Conservation (phyloP, 2,113 vertebrate genomes). For the Patagioenas fasciata region DNA sequence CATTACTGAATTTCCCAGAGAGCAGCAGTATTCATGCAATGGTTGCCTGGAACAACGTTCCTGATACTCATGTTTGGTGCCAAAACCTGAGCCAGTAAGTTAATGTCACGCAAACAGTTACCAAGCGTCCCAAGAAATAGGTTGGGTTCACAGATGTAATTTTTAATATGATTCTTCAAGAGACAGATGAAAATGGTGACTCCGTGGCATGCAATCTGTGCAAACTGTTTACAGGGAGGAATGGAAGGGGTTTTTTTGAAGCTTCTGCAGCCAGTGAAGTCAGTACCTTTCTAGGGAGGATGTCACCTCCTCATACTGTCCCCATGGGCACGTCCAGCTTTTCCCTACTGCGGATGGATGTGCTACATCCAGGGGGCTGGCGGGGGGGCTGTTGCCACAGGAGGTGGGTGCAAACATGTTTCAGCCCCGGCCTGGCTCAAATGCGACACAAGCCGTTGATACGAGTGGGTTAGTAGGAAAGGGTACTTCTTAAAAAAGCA, state of each 20-base stretch:
- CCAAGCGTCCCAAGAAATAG: neutral
- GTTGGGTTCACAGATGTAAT: fast-evolving
- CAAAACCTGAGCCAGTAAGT: neutral
- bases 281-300: neutral
- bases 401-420: neutral
- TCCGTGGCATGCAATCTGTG: neutral
- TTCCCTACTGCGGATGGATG: neutral
- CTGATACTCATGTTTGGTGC: neutral
- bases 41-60: neutral
- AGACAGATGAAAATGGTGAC: neutral
- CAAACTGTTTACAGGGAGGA: neutral
- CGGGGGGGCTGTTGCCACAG: neutral
- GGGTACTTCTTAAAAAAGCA: neutral
- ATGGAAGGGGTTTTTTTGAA: neutral
- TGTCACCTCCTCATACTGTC: neutral
- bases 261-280: neutral
- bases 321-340: neutral
- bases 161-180: neutral
- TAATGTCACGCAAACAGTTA: neutral
- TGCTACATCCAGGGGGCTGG: neutral
- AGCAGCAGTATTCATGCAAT: neutral
- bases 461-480: neutral
- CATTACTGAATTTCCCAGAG: neutral
- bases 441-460: neutral
- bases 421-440: neutral